These are phyloP conservation scores for Drosophila pandora DNA, from an alignment of 1,140 invertebrate genomes.

Conservation along the genomic window DNA sequence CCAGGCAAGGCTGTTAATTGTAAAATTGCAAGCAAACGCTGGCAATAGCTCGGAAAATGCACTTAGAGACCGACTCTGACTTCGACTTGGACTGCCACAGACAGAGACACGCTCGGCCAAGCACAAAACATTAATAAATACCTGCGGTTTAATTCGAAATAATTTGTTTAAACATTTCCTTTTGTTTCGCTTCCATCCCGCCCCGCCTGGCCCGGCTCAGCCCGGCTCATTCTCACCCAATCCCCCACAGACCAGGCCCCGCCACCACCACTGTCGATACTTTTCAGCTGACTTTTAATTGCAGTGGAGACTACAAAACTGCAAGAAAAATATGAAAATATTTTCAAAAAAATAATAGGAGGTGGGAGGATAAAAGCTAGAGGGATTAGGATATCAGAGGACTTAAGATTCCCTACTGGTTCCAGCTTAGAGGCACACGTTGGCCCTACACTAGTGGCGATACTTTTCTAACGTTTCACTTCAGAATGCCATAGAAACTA, in stretches of 20 bases:
- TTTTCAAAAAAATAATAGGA: not conserved
- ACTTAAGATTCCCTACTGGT: no score
- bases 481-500: constrained; percentile 33
- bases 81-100: constrained; percentile 18
- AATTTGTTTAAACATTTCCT: constrained; percentile 82
- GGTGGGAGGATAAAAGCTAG: not conserved
- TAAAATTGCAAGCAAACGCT: constrained; percentile 49
- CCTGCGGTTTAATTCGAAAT: constrained; percentile 81
- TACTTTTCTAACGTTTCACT: constrained; percentile 11
- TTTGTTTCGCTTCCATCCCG: constrained; percentile 64
- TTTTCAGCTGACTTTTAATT: constrained; percentile 35
- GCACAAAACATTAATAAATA: constrained; percentile 82
- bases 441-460: not conserved
- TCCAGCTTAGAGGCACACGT: no score
- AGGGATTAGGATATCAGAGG: no score
- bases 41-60: constrained; percentile 46
- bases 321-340: not conserved
- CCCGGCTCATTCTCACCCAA: constrained; percentile 60
- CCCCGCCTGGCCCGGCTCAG: not conserved
- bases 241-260: constrained; percentile 1
- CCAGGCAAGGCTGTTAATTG: constrained; percentile 40
- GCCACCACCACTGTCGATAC: constrained; percentile 15
- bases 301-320: constrained; percentile 11
- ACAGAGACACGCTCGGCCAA: constrained; percentile 63
- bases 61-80: constrained; percentile 20